A percentile compares a stretch with the other conserved stretches of the same genome.
Evolutionary conservation across 2,113 vertebrate species (phyloP).

Genomic region (Siniperca chuatsi): DNA sequence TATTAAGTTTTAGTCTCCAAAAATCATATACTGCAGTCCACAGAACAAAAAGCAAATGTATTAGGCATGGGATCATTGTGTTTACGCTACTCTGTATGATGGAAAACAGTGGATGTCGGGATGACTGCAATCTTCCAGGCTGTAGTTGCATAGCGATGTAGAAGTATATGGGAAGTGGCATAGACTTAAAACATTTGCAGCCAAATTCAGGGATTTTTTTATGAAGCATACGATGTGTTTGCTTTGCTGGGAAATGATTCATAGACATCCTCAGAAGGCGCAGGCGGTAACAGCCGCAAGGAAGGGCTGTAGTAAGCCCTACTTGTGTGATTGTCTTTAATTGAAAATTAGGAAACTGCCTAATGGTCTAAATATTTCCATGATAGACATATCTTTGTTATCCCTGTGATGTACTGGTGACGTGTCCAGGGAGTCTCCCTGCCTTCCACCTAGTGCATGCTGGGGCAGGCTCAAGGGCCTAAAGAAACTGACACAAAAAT

Average conservation of each 20-base stretch:
- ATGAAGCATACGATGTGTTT: constrained; percentile 35
- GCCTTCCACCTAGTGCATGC: constrained; percentile 6
- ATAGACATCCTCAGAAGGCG: constrained; percentile 17
- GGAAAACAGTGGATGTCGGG: constrained; percentile 44
- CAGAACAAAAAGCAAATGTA: constrained; percentile 54
- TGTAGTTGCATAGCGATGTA: constrained; percentile 14
- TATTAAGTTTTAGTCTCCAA: constrained; percentile 12
- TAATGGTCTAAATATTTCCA: constrained; percentile 1
- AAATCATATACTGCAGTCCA: constrained; percentile 28
- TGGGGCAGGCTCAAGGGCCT: background rate
- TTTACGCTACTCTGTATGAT: constrained; percentile 53
- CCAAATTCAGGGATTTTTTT: background rate
- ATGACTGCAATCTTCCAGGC: constrained; percentile 51
- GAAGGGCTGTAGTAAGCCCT: constrained; percentile 7
- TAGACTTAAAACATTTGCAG: too few relatives aligned
- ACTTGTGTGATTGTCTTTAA: background rate
- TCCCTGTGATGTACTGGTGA: background rate
- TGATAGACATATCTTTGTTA: background rate
- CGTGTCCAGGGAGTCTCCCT: constrained; percentile 27
- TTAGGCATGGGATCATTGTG: constrained; percentile 36
- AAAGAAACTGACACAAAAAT: background rate
- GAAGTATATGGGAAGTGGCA: background rate
- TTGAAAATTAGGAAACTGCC: constrained; percentile 27
- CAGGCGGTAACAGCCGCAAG: background rate
- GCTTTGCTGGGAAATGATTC: constrained; percentile 25